Conservation (phyloP, 2,113 vertebrate genomes). For the Prionailurus bengalensis region DNA sequence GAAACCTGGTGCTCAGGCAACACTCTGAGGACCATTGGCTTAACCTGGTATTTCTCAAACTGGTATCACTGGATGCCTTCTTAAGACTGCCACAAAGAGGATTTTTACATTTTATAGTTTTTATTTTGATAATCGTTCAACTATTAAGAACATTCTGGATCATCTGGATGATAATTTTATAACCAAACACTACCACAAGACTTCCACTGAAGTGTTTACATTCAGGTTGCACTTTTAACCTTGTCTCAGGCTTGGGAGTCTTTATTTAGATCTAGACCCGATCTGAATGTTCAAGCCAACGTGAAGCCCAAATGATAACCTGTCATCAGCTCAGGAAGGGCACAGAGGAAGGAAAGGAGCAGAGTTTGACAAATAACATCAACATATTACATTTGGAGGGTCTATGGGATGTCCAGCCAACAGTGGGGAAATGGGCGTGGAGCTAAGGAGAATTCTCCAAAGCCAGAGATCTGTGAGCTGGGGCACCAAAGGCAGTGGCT, state of each 20-base stretch:
- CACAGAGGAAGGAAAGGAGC: background rate
- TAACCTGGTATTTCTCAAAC: background rate
- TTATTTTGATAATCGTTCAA: slow-evolving; percentile 35
- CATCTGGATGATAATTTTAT: background rate
- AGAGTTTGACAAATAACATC: background rate
- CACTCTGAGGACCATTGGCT: background rate
- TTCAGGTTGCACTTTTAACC: background rate
- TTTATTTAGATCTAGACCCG: background rate
- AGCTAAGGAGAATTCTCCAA: background rate
- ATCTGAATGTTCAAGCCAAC: background rate
- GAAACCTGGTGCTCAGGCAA: background rate
- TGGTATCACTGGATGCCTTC: background rate
- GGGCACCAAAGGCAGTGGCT: too few relatives aligned
- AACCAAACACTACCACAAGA: background rate
- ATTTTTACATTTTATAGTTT: background rate
- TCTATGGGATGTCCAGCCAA: background rate
- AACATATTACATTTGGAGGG: background rate
- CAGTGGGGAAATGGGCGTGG: background rate
- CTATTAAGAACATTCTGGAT: slow-evolving; percentile 8
- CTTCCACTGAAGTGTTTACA: background rate
- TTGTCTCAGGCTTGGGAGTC: background rate
- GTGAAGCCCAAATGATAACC: background rate
- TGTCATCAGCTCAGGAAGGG: background rate
- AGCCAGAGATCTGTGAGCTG: background rate
- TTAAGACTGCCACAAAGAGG: background rate